These are phyloP conservation scores for Arenicola marina DNA, from an alignment of 2,888 invertebrate species.

Conservation along the genomic window DNA sequence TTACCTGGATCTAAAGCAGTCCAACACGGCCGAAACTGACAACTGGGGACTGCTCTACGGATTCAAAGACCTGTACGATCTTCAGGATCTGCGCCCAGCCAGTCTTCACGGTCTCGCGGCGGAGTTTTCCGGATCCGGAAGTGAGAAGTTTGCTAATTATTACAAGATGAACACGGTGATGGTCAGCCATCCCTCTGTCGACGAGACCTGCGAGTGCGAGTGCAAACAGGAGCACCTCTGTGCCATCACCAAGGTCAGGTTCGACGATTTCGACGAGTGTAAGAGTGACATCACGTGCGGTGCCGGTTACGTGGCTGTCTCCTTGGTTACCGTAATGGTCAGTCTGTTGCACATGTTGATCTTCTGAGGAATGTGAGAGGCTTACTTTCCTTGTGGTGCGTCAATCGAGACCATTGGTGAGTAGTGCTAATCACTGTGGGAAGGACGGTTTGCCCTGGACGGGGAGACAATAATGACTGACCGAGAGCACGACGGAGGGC, in stretches of 20 bases:
- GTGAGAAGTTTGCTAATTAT: slow-evolving; percentile 16
- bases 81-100: slow-evolving; percentile 8
- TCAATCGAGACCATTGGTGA: too few species aligned
- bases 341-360: too few species aligned
- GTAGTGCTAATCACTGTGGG: too few species aligned
- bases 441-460: too few species aligned
- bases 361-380: too few species aligned
- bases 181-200: background rate
- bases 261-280: slow-evolving; percentile 10
- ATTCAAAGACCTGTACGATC: slow-evolving; percentile 10
- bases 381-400: too few species aligned
- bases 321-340: too few species aligned
- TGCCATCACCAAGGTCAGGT: slow-evolving; percentile 15
- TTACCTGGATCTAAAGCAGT: slow-evolving; percentile 10
- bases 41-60: slow-evolving; percentile 12
- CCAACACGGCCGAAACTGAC: slow-evolving; percentile 5
- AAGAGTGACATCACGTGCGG: background rate
- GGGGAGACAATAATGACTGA: too few species aligned
- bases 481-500: too few species aligned
- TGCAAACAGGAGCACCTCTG: slow-evolving; percentile 17
- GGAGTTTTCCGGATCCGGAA: slow-evolving; percentile 3
- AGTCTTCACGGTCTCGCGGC: slow-evolving; percentile 1
- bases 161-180: slow-evolving; percentile 11
- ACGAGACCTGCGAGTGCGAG: slow-evolving; percentile 10
- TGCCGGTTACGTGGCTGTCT: too few species aligned